Conservation (phyloP, 2,113 vertebrate genomes). For the Megaleporinus macrocephalus region DNA sequence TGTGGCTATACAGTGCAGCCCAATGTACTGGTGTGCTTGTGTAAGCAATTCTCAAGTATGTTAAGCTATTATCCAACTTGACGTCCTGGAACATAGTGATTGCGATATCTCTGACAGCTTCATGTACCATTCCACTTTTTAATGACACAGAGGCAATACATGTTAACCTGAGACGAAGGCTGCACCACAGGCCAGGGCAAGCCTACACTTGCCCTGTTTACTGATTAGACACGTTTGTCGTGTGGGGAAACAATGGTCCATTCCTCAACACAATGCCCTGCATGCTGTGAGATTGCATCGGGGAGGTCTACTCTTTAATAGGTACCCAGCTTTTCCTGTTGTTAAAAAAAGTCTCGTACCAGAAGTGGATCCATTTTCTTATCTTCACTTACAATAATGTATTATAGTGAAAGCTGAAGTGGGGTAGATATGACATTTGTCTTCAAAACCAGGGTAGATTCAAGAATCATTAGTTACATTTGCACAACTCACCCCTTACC, state of each 20-base stretch:
- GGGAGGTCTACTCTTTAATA: constrained; percentile 41
- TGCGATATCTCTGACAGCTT: constrained; percentile 25
- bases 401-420: background rate
- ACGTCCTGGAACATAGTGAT: constrained; percentile 13
- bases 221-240: constrained; percentile 74
- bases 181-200: constrained; percentile 61
- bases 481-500: no score
- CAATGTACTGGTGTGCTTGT: background rate
- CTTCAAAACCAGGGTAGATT: background rate
- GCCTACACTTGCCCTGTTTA: constrained; percentile 70
- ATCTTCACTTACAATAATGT: constrained; percentile 15
- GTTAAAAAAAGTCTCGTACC: constrained; percentile 19
- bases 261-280: constrained; percentile 53
- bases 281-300: constrained; percentile 18
- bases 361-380: constrained; percentile 27
- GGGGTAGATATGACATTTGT: background rate
- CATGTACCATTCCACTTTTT: constrained; percentile 25
- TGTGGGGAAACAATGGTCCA: constrained; percentile 72
- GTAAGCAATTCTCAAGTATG: background rate
- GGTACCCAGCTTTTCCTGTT: constrained; percentile 23
- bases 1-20: background rate
- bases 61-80: constrained; percentile 17
- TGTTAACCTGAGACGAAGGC: constrained; percentile 59
- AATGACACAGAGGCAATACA: constrained; percentile 46
- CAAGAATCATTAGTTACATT: no score